A percentile compares a stretch with the other conserved stretches of the same genome.
phyloP scores from a whole-genome alignment of 2,888 invertebrate genomes.

The Tridacna crocea region DNA sequence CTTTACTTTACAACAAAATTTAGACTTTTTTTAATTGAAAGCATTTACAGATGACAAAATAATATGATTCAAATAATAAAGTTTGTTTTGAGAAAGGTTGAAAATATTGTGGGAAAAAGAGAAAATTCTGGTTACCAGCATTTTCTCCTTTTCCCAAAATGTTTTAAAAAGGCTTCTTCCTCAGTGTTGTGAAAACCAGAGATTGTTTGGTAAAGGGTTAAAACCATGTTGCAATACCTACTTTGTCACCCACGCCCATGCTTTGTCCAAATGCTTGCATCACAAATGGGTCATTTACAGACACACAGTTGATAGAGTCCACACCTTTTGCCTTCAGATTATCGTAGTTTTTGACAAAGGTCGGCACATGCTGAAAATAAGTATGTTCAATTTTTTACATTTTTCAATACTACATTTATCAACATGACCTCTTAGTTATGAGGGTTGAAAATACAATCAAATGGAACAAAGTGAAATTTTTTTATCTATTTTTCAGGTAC shows the following conservation, averaged over 20 bases:
- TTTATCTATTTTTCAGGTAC: too few species aligned
- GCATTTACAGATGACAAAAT: too few species aligned
- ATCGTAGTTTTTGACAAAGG: conserved; percentile 91
- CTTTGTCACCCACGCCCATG: conserved; percentile 91
- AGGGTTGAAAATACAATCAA: too few species aligned
- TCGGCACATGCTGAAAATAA: conserved; percentile 92
- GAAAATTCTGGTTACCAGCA: background rate
- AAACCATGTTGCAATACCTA: conserved; percentile 75
- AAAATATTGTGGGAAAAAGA: conserved; percentile 5
- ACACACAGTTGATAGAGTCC: conserved; percentile 92
- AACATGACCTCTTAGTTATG: too few species aligned
- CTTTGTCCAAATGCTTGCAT: conserved; percentile 97
- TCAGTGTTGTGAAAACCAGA: too few species aligned
- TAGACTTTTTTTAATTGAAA: too few species aligned
- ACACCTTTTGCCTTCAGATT: conserved; percentile 91
- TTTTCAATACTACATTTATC: background rate
- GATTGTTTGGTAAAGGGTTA: background rate
- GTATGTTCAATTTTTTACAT: background rate
- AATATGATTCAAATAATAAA: too few species aligned
- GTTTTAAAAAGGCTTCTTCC: too few species aligned
- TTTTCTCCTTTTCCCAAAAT: background rate
- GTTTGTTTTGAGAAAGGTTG: background rate
- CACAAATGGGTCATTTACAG: conserved; percentile 97
- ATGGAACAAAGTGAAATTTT: too few species aligned
- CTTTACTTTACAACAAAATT: too few species aligned